phyloP scores from a whole-genome alignment of 2,113 vertebrate genomes.

The Nothobranchius furzeri region DNA sequence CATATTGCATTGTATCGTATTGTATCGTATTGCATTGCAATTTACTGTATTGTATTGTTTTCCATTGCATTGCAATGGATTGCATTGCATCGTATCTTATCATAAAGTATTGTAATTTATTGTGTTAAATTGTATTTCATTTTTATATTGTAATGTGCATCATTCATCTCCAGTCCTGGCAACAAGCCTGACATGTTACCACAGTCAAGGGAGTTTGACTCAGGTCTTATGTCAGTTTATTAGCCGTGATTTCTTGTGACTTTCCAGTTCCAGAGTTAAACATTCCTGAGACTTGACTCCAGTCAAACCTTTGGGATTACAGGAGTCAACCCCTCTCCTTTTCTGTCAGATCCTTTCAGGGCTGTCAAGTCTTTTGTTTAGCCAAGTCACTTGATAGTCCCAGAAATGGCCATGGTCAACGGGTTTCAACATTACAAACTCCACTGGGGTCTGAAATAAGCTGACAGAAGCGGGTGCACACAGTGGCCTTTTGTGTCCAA shows the following conservation, averaged over 20 bases:
- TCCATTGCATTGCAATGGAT: too few species aligned
- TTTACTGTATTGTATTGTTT: too few species aligned
- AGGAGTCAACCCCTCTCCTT: slow-evolving; percentile 43
- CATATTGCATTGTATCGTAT: too few species aligned
- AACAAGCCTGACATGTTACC: neutral
- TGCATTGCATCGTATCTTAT: too few species aligned
- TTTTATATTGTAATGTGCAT: too few species aligned
- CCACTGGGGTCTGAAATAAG: slow-evolving; percentile 15
- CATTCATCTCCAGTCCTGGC: neutral
- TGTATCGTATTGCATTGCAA: too few species aligned
- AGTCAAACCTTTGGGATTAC: slow-evolving; percentile 72
- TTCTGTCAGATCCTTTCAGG: slow-evolving; percentile 6
- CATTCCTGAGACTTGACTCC: slow-evolving; percentile 42
- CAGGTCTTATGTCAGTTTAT: slow-evolving; percentile 35
- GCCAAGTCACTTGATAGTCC: slow-evolving; percentile 23
- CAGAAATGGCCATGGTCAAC: slow-evolving; percentile 40
- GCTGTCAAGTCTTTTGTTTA: neutral
- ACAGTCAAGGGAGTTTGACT: neutral
- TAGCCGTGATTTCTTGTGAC: slow-evolving; percentile 47
- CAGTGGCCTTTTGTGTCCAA: slow-evolving; percentile 19
- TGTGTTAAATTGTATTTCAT: neutral
- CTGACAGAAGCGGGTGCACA: slow-evolving; percentile 23
- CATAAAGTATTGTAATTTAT: neutral
- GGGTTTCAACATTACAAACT: slow-evolving; percentile 50
- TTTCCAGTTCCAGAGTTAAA: slow-evolving; percentile 35